Percentiles rank a stretch among this genome's conserved stretches.
These are phyloP conservation scores for Mustela nigripes DNA, from an alignment of 2,113 vertebrate genomes.

Conservation along the genomic window DNA sequence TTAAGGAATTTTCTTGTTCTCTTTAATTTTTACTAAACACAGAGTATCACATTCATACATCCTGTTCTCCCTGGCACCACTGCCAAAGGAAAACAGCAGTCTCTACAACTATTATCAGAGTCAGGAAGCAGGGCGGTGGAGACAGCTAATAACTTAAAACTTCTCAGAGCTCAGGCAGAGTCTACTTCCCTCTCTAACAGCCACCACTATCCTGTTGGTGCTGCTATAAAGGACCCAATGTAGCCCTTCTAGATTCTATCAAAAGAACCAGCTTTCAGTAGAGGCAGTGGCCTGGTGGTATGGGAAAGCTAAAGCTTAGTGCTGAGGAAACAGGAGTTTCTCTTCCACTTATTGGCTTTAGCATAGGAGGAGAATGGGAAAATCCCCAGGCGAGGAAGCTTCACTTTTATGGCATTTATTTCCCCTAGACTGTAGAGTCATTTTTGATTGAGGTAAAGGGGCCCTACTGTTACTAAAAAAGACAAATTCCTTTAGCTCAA, in stretches of 20 bases:
- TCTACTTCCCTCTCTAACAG: neutral
- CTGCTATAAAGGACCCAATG: neutral
- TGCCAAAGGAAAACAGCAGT: conserved; percentile 15
- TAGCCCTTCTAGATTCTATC: neutral
- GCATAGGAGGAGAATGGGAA: neutral
- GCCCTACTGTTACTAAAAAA: neutral
- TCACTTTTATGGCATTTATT: neutral
- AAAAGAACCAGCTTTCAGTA: neutral
- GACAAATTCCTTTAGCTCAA: neutral
- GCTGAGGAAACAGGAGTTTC: neutral
- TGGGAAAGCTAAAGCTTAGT: conserved; percentile 3
- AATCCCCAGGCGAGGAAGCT: neutral
- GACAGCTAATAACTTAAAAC: neutral
- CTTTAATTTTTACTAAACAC: conserved; percentile 72
- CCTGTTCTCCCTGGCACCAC: neutral
- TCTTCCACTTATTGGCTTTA: neutral
- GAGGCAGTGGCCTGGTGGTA: neutral
- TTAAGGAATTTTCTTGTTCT: conserved; percentile 35
- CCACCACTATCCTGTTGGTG: neutral
- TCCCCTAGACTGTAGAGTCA: neutral
- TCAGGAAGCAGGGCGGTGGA: neutral
- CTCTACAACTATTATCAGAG: neutral
- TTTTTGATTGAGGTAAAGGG: neutral
- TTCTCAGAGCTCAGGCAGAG: neutral
- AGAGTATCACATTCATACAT: conserved; percentile 22